Conservation (phyloP, 1,140 invertebrate genomes). For the Trichogramma pretiosum region DNA sequence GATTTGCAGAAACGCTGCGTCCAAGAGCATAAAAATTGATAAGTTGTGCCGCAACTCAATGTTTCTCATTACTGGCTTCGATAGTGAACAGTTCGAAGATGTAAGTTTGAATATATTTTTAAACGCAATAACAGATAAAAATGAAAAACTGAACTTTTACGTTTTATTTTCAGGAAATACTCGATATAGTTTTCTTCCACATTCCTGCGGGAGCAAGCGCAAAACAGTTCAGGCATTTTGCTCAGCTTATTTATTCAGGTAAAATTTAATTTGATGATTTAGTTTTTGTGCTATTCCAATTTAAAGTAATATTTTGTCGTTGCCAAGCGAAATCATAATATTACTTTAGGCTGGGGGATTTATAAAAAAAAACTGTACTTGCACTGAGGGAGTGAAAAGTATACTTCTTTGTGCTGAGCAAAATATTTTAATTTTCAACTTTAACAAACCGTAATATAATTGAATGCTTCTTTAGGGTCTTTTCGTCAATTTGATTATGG, state of each 20-base stretch:
- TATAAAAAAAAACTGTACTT: not conserved
- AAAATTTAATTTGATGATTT: constrained; percentile 17
- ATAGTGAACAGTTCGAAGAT: constrained; percentile 43
- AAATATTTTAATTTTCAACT: not conserved
- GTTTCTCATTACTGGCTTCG: constrained; percentile 50
- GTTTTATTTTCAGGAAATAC: constrained; percentile 28
- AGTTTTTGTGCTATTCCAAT: constrained; percentile 4
- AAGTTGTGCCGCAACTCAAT: constrained; percentile 52
- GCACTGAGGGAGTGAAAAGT: too few relatives aligned
- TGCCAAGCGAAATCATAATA: too few relatives aligned
- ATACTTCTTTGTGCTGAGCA: not conserved
- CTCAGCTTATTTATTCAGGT: constrained; percentile 56
- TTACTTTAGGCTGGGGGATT: too few relatives aligned
- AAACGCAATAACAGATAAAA: constrained; percentile 31
- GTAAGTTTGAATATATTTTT: constrained; percentile 19
- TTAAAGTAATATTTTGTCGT: too few relatives aligned
- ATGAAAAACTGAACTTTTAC: constrained; percentile 36
- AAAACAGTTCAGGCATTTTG: constrained; percentile 69
- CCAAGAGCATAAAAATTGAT: too few relatives aligned
- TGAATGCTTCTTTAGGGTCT: constrained; percentile 15
- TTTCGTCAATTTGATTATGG: constrained; percentile 46
- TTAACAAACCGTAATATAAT: not conserved
- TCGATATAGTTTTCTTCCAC: constrained; percentile 69
- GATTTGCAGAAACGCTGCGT: constrained; percentile 42
- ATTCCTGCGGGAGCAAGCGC: constrained; percentile 75